A percentile compares a stretch with the other conserved stretches of the same genome.
phyloP scores from a whole-genome alignment of 2,797 vertebrate genomes.

The Rhinella marina region DNA sequence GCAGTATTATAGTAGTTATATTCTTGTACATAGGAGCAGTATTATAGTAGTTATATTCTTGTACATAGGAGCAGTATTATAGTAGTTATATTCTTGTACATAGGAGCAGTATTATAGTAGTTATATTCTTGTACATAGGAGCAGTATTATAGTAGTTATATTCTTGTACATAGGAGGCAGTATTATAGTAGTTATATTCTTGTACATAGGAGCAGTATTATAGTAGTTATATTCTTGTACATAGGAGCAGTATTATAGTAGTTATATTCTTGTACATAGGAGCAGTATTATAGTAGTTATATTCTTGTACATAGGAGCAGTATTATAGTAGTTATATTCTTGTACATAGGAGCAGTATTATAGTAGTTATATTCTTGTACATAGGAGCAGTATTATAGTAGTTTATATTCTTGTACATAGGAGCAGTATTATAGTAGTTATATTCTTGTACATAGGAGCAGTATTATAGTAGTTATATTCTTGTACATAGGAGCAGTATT shows the following conservation, averaged over 20 bases:
- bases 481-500: conserved; percentile 2
- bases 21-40: too few species aligned
- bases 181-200: too few species aligned
- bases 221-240: too few species aligned
- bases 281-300: conserved; percentile 1
- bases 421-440: conserved; percentile 1
- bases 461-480: conserved; percentile 4
- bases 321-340: conserved; percentile 5
- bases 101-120: conserved; percentile 8
- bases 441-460: background rate
- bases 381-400: too few species aligned
- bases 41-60: background rate
- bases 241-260: too few species aligned
- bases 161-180: conserved; percentile 8
- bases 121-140: background rate
- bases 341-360: background rate
- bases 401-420: background rate
- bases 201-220: too few species aligned
- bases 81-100: background rate
- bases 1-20: conserved; percentile 3
- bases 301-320: background rate
- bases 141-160: conserved; percentile 6
- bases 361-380: too few species aligned
- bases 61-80: background rate
- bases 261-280: conserved; percentile 7